Evolutionary conservation across 1,140 invertebrate species (phyloP).

Genomic region (Pararge aegeria): DNA sequence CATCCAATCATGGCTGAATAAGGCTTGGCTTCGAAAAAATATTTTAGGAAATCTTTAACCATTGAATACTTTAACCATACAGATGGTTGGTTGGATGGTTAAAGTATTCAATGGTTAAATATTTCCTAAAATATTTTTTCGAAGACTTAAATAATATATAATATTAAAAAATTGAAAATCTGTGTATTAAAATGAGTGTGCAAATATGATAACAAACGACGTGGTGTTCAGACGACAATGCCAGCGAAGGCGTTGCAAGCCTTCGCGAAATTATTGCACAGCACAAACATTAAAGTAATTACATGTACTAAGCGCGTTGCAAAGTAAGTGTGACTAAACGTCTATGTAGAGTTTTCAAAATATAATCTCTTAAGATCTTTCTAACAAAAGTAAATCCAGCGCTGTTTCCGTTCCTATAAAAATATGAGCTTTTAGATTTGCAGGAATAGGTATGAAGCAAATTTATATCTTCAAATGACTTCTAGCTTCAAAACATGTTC

Average conservation of each 20-base stretch:
- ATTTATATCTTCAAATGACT: too few relatives aligned
- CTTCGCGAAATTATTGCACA: constrained; percentile 24
- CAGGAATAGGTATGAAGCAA: too few relatives aligned
- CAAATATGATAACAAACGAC: constrained; percentile 7
- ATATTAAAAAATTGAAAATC: too few relatives aligned
- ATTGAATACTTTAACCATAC: too few relatives aligned
- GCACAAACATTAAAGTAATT: constrained; percentile 25
- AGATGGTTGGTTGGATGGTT: too few relatives aligned
- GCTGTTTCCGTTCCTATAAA: too few relatives aligned
- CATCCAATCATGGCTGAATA: too few relatives aligned
- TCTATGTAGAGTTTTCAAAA: background rate
- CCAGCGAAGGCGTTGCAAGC: constrained; percentile 16
- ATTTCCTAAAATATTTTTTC: background rate
- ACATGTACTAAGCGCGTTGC: constrained; percentile 14
- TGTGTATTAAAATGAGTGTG: background rate
- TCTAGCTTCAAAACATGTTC: too few relatives aligned
- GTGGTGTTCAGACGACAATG: constrained; percentile 19
- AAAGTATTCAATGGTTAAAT: background rate
- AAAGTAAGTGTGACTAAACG: constrained; percentile 11
- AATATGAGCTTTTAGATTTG: too few relatives aligned
- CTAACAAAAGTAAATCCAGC: too few relatives aligned
- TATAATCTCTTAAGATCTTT: background rate
- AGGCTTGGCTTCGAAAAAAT: background rate
- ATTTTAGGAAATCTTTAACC: background rate
- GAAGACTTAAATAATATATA: background rate